Conservation (phyloP, 2,113 vertebrate species). For the Ammospiza nelsoni region DNA sequence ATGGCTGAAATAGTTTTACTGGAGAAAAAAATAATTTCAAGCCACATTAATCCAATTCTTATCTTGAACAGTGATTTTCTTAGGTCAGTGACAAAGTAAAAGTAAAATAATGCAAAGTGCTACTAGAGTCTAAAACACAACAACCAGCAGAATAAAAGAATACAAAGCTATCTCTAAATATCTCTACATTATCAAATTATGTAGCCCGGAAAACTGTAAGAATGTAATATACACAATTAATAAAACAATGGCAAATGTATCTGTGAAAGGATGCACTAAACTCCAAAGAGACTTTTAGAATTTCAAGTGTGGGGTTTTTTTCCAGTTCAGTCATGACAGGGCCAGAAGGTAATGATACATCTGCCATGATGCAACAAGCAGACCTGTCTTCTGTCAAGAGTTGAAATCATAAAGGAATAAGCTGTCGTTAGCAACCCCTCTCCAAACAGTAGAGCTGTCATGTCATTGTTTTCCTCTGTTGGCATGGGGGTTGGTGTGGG, state of each 20-base stretch:
- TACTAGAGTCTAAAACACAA: background rate
- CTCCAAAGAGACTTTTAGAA: slow-evolving; percentile 73
- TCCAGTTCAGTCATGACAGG: slow-evolving; percentile 88
- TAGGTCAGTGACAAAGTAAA: slow-evolving; percentile 41
- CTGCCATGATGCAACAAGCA: slow-evolving; percentile 94
- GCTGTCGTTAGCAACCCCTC: slow-evolving; percentile 92
- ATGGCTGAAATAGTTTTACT: background rate
- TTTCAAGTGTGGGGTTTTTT: background rate
- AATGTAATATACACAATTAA: slow-evolving; percentile 23
- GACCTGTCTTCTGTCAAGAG: slow-evolving; percentile 94
- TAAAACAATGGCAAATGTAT: slow-evolving; percentile 6
- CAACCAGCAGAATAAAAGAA: slow-evolving; percentile 11
- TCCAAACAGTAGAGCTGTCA: slow-evolving; percentile 92
- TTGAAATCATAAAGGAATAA: slow-evolving; percentile 97
- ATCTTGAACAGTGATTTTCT: slow-evolving; percentile 42
- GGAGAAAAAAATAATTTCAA: background rate
- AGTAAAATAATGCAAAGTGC: slow-evolving; percentile 41
- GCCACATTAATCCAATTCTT: background rate
- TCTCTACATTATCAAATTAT: slow-evolving; percentile 7
- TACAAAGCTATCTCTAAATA: slow-evolving; percentile 28
- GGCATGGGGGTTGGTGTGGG: slow-evolving; percentile 69
- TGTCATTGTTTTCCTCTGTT: slow-evolving; percentile 79
- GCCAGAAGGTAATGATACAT: slow-evolving; percentile 95
- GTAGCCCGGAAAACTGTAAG: background rate
- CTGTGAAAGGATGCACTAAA: slow-evolving; percentile 55